These are phyloP conservation scores for Misgurnus anguillicaudatus DNA, from an alignment of 2,113 vertebrate species.

Conservation along the genomic window DNA sequence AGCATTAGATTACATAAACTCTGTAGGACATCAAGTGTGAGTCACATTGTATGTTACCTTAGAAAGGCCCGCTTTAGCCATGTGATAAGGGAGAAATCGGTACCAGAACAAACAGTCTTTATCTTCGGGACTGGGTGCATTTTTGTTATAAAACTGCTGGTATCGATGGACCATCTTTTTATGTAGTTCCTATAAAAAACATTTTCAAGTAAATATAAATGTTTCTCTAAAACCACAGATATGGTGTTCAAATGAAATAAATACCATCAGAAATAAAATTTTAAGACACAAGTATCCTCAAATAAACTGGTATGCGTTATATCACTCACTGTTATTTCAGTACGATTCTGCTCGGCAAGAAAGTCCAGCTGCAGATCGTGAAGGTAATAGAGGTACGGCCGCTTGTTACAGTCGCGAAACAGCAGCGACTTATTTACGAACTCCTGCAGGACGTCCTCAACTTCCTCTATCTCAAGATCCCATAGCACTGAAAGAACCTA, in stretches of 20 bases:
- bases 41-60: constrained; percentile 71
- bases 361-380: constrained; percentile 97
- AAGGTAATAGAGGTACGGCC: constrained; percentile 89
- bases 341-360: constrained; percentile 87
- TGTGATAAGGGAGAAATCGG: constrained; percentile 87
- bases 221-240: too few relatives aligned
- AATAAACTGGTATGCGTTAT: too few relatives aligned
- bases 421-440: constrained; percentile 96
- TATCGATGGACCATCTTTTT: constrained; percentile 87
- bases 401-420: constrained; percentile 87
- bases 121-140: constrained; percentile 74
- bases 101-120: constrained; percentile 92
- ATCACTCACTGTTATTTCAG: constrained; percentile 78
- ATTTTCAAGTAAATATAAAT: background rate
- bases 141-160: constrained; percentile 75
- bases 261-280: too few relatives aligned
- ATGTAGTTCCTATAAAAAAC: constrained; percentile 82
- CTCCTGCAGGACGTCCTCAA: constrained; percentile 91
- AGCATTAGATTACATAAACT: background rate
- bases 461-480: constrained; percentile 91
- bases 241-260: too few relatives aligned
- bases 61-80: constrained; percentile 87
- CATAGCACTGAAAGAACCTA: constrained; percentile 92
- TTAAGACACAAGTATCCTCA: too few relatives aligned
- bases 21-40: background rate